phyloP scores from a whole-genome alignment of 2,888 invertebrate species.

The Brachypalpus laphriformis region DNA sequence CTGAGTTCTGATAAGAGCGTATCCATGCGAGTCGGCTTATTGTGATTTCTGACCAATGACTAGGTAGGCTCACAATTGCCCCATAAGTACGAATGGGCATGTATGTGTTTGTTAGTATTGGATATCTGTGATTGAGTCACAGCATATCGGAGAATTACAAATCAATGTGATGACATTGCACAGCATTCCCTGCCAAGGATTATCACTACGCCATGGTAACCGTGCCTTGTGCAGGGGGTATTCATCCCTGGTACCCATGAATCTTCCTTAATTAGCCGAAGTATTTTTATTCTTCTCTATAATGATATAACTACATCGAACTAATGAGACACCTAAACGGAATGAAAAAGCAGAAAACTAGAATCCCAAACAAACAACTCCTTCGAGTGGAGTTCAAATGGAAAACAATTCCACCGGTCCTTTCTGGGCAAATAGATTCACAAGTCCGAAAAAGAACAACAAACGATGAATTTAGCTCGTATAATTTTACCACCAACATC shows the following conservation, averaged over 20 bases:
- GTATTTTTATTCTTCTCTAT: not conserved
- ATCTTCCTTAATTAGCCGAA: conserved; percentile 23
- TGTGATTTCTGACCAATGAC: conserved; percentile 38
- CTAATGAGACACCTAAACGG: conserved; percentile 21
- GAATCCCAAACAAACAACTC: conserved; percentile 40
- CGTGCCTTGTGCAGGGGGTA: not conserved
- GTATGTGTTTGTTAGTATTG: not conserved
- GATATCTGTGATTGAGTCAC: conserved; percentile 2
- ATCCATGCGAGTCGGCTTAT: conserved; percentile 54
- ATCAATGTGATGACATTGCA: conserved; percentile 38
- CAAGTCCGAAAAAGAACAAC: conserved; percentile 43
- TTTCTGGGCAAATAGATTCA: not conserved
- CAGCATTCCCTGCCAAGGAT: conserved; percentile 21
- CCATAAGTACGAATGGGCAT: too few relatives aligned
- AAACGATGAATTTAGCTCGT: conserved; percentile 40
- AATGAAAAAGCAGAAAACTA: conserved; percentile 1
- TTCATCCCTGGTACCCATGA: not conserved
- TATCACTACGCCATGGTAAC: conserved; percentile 27
- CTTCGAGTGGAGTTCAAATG: not conserved
- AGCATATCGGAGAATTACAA: conserved; percentile 34
- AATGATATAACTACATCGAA: not conserved
- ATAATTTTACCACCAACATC: conserved; percentile 50
- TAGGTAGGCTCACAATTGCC: not conserved
- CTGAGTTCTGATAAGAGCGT: conserved; percentile 43
- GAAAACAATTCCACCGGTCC: conserved; percentile 10